Evolutionary conservation across 92 coral and sea anemone species (phyloP), one percentile per base, ranked within the genome.

Genomic region (Paragorgia papillata): DNA sequence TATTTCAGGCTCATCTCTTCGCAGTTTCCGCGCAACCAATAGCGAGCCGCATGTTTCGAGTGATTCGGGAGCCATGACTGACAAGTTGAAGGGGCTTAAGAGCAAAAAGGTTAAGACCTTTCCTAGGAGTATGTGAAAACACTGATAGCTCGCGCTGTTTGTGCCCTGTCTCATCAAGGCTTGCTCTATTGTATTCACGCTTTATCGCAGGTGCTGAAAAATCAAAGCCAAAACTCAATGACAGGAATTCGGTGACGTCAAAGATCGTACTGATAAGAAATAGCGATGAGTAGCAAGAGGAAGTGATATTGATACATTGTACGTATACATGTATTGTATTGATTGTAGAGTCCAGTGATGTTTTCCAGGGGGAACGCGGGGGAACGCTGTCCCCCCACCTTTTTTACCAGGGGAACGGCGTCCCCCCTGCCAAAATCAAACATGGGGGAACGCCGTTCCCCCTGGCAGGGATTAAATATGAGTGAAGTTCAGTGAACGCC

Each of bases 81-180:
- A 21, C 74, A 67, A 21, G 5, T 43, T 46, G 26, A 41, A 26
- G 74, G 33, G 57, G 74, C 34, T 43, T 35, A 24, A 17, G 27
- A 63, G 19, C 9, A 18, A 18, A 35, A 34, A 31, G 71, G 71
- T 64, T 67, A 67, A 46, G 74, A 67, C 74, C 74, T 25, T 35
- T 67, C 21, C 44, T 21, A 32, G 14, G 74, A 27, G n/a, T 37
- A 27, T 67, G 74, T n/a, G 26, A 41, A 41, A 46, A 44, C 74
- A 67, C 51, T 41, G 74, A 41, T 43, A 67, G 64, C 37, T 58
- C 64, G 21, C 31, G 57, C 20, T 24, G 51, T 41, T 67, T 67
- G 4, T 15, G 57, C 44, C 34, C 24, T 21, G 32, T 6, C 69
- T n/a, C n/a, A n/a, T n/a, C n/a, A n/a, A n/a, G n/a, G 48, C 34